Evolutionary conservation across 1,140 invertebrate genomes (phyloP), one percentile per base, ranked within the genome.

Genomic region (Amphibalanus amphitrite): DNA sequence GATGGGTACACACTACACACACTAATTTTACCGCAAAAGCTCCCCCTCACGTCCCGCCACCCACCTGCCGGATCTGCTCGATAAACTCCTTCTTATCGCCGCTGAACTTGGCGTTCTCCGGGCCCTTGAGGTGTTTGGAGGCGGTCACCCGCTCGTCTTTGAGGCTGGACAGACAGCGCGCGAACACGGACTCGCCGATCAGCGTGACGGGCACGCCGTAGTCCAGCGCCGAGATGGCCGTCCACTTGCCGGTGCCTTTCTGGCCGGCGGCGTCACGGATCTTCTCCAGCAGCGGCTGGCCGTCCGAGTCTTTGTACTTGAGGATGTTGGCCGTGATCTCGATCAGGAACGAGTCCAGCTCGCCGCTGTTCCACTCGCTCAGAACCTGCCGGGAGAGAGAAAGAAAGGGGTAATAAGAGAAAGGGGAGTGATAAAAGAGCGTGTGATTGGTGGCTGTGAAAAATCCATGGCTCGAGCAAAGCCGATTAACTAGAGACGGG

Each of bases 181-280:
- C 90, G 82, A 98, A 99, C 0, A 99, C 97, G 13, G 96, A 93
- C 82, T 99, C 96, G 28, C 92, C 96, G 74, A 99, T 99, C 70
- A 99, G 86, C 30, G 97, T 98, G 4, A 99, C 94, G 0, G 97
- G 97, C 25, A 96, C 87, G 28, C 96, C 97, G 78, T 95, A 98
- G 74, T 99, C 94, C 20, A 99, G 82, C 0, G 95, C 93, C 28
- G 93, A 86, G 74, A 99, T 97, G 4, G 93, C 95, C 0, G 97
- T 99, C 97, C 97, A 99, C 80, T 99, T 99, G 65, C 97, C 97
- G 0, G 97, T 99, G 71, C 97, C 97, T 81, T 99, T 99, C 82
- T 98, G 96, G 1, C 97, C 97, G 40, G 97, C 97, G 20, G 91
- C 87, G 80, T 99, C 97, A 1, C 89, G 83, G 73, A 99, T 99